These are phyloP conservation scores for Huso huso DNA, from an alignment of 2,797 vertebrate genomes.

Conservation along the genomic window DNA sequence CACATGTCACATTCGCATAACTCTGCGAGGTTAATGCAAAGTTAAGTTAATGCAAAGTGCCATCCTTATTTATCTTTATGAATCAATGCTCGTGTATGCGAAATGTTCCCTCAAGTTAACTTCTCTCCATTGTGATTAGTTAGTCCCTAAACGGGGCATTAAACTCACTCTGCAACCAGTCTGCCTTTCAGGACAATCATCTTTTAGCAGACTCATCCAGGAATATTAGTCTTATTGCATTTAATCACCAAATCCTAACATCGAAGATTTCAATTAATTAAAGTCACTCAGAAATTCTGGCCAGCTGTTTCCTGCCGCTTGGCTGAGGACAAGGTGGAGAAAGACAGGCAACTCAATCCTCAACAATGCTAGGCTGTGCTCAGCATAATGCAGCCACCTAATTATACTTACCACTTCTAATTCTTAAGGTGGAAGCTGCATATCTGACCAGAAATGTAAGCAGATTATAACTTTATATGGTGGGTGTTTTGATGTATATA, in stretches of 20 bases:
- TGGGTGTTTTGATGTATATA: conserved; percentile 46
- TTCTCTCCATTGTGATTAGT: conserved; percentile 41
- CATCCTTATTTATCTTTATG: conserved; percentile 24
- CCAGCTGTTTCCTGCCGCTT: conserved; percentile 83
- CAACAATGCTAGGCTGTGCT: conserved; percentile 52
- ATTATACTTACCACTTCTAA: conserved; percentile 50
- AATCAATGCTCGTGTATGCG: conserved; percentile 6
- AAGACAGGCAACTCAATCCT: conserved; percentile 74
- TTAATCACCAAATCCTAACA: conserved; percentile 74
- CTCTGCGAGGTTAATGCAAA: conserved; percentile 26
- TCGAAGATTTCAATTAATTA: conserved; percentile 76
- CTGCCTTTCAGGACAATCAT: conserved; percentile 52
- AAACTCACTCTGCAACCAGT: conserved; percentile 11
- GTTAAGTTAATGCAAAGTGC: conserved; percentile 30
- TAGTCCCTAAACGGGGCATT: conserved; percentile 27
- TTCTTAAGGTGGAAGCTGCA: conserved; percentile 36
- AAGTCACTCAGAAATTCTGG: conserved; percentile 78
- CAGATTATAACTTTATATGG: conserved; percentile 51
- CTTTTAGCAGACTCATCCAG: conserved; percentile 67
- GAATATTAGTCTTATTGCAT: conserved; percentile 82
- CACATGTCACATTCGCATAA: conserved; percentile 5
- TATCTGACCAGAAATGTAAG: conserved; percentile 52
- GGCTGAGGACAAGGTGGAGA: conserved; percentile 75
- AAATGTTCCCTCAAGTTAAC: conserved; percentile 3
- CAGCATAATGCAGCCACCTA: conserved; percentile 53